Evolutionary conservation across 1,140 invertebrate genomes (phyloP), one percentile per base, ranked within the genome.

Genomic region (Tetramorium parvispinum): DNA sequence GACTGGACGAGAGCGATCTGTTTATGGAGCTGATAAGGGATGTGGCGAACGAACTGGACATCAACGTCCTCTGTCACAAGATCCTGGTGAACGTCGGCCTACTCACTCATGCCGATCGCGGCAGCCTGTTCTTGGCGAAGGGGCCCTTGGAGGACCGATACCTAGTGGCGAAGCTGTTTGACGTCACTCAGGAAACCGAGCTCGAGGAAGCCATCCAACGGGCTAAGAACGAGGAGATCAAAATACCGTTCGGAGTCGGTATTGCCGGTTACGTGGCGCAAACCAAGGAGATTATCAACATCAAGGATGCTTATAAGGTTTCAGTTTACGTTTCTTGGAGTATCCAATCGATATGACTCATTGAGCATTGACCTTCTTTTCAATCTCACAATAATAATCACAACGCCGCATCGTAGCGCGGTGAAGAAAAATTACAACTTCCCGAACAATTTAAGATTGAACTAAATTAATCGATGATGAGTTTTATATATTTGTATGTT

Each of bases 21-120:
- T 98, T 98, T 93, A 98, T 99, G 98, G 98, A 99, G 95, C 96
- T 99, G 78, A 98, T 99, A 91, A 96, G 98, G 63, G 98, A 99
- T 93, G 98, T 99, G 66, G 97, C 98, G 85, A 99, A 98, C 93
- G 98, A 99, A 94, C 94, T 99, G 92, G 98, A 99, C 93, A 98
- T 99, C 92, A 98, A 99, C 94, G 97, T 98, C 13, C 96, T 99
- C 6, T 99, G 98, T 93, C 98, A 99, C 95, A 99, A 99, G 96
- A 99, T 99, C 89, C 96, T 99, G 37, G 98, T 98, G 21, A 99
- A 99, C 95, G 98, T 99, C 2, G 97, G 98, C 59, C 95, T 98
- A 76, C 96, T 99, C 61, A 98, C 98, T 4, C 96, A 97, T 86
- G 98, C 98, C 1, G 98, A 99, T 94, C 95, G 98, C 24, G 98